Base-by-base conservation (phyloP, 1,140 invertebrate species). In the Dysdera silvatica region DNA sequence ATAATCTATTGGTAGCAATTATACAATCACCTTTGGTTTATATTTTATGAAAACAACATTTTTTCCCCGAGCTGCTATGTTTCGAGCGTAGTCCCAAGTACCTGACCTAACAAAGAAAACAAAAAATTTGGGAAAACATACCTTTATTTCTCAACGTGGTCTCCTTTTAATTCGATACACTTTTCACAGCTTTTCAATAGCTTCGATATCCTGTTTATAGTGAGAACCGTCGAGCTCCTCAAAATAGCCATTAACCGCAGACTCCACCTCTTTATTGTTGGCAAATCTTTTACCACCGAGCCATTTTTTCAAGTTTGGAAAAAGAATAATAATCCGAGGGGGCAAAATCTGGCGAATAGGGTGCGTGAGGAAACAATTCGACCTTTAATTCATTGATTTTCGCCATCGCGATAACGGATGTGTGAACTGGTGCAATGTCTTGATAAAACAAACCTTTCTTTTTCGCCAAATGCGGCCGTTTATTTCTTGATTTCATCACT, bases 321-420 rank as follows among this genome's bases (percentile, higher is more conserved):
- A 75, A 8, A 73, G 61, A 53, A 73, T 75, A 65, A 76, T n/a
- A 76, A 68, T 76, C 70, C 52, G 71, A 71, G 0, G 72, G 74
- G 57, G 70, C 67, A 37, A 76, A 54, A 65, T 77, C 72, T 31
- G 48, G 60, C n/a, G 62, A 52, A 37, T 64, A 64, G 4, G 51
- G 60, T 40, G 49, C 51, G 23, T 65, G 60, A 14, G 20, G 35
- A 33, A 58, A n/a, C 31, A 49, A 24, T 58, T 58, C 56, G 26
- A 45, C 37, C 23, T 20, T 33, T 61, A 41, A 16, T 35, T 58
- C 28, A 4, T 26, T 14, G 1, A 58, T 41, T 58, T 55, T 66
- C 3, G 1, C 51, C 57, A 61, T 58, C 28, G 31, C 28, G 26
- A 58, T 20, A 6, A 31, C 41, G 24, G 8, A 61, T n/a, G 64